These are phyloP conservation scores for Eulemur coronatus DNA, from an alignment of 2,797 vertebrate genomes.

Conservation along the genomic window DNA sequence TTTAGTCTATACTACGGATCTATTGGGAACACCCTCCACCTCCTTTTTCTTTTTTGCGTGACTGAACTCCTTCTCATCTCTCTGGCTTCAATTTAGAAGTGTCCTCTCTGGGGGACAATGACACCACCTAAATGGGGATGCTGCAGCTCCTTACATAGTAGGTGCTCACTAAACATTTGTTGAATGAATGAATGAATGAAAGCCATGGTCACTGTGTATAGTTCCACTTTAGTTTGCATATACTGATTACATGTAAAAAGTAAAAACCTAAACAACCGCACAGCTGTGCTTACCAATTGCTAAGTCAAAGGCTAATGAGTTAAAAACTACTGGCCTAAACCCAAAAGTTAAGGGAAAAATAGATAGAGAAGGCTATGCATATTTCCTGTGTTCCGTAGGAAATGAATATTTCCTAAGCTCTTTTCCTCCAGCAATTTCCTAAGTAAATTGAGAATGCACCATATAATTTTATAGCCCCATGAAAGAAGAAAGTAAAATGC, in stretches of 20 bases:
- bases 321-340: slow-evolving; percentile 72
- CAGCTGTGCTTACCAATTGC: slow-evolving; percentile 23
- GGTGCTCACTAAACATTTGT: not conserved
- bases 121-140: too few relatives aligned
- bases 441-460: slow-evolving; percentile 65
- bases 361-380: slow-evolving; percentile 73
- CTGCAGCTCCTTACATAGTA: not conserved
- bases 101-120: not conserved
- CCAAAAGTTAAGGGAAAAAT: slow-evolving; percentile 75
- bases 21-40: not conserved
- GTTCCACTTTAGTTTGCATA: not conserved
- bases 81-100: not conserved
- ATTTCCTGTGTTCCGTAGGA: slow-evolving; percentile 78
- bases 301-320: slow-evolving; percentile 72
- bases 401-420: slow-evolving; percentile 77
- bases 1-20: not conserved
- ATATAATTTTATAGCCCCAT: slow-evolving; percentile 63
- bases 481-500: slow-evolving; percentile 64
- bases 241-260: not conserved
- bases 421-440: slow-evolving; percentile 76
- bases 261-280: not conserved
- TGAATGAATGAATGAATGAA: not conserved
- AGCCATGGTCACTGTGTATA: not conserved
- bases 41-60: not conserved
- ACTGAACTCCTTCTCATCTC: not conserved